These are phyloP conservation scores for Pelecanus crispus DNA, from an alignment of 2,113 vertebrate species.

Conservation along the genomic window DNA sequence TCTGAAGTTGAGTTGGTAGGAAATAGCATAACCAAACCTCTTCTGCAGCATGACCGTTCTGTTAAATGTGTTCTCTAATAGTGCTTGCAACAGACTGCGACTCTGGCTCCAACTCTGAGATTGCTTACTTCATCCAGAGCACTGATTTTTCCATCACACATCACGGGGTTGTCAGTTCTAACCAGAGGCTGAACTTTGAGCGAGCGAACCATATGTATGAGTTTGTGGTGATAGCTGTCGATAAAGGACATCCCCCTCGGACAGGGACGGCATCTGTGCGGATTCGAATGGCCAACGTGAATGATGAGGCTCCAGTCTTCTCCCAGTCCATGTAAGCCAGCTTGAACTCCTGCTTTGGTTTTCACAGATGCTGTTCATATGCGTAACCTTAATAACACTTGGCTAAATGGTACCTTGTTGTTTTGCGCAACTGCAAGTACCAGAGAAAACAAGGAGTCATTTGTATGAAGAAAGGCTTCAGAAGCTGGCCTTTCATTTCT, in stretches of 20 bases:
- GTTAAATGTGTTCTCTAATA: constrained; percentile 32
- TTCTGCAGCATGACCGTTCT: neutral
- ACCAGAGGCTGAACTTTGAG: constrained; percentile 82
- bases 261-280: constrained; percentile 85
- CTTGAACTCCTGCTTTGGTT: rapidly evolving
- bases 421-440: neutral
- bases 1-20: neutral
- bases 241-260: constrained; percentile 78
- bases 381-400: neutral
- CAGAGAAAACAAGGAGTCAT: neutral
- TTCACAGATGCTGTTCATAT: neutral
- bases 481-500: neutral
- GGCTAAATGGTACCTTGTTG: neutral
- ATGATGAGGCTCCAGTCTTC: constrained; percentile 85
- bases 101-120: constrained; percentile 81
- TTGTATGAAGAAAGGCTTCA: neutral
- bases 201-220: constrained; percentile 86
- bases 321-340: constrained; percentile 79
- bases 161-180: constrained; percentile 80
- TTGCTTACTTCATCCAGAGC: constrained; percentile 83
- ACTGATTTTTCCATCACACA: constrained; percentile 81
- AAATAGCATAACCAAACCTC: neutral
- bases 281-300: constrained; percentile 80
- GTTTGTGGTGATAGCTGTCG: constrained; percentile 86
- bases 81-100: constrained; percentile 87